Conservation (phyloP, 2,797 vertebrate genomes). For the Dendrocincla fuliginosa region DNA sequence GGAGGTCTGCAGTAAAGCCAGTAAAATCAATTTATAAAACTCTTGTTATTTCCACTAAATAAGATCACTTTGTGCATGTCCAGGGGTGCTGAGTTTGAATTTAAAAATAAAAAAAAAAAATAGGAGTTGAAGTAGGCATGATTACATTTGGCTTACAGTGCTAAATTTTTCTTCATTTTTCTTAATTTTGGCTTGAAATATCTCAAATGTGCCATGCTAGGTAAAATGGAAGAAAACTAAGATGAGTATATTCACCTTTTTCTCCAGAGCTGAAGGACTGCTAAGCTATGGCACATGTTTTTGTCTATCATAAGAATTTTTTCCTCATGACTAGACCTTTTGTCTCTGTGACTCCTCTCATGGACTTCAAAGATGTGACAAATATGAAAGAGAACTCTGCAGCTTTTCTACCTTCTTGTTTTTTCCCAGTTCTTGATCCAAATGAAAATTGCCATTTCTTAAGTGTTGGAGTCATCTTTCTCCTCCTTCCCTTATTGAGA, state of each 20-base stretch:
- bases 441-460: rapidly evolving
- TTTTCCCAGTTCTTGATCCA: background rate
- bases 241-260: background rate
- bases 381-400: background rate
- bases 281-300: background rate
- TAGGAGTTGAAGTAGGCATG: background rate
- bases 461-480: background rate
- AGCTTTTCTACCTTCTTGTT: background rate
- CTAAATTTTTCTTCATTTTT: background rate
- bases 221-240: background rate
- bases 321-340: background rate
- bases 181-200: background rate
- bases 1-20: background rate
- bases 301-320: background rate
- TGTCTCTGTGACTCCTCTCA: background rate
- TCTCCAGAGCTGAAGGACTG: background rate
- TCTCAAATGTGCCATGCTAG: background rate
- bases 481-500: background rate
- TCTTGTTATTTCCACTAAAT: background rate
- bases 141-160: background rate
- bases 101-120: background rate
- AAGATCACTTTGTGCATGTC: background rate
- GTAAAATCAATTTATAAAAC: background rate
- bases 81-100: background rate
- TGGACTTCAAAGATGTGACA: background rate